Percentiles rank a stretch among this genome's conserved stretches.
Conservation (phyloP, 2,888 invertebrate genomes). For the Euclidia mi region DNA sequence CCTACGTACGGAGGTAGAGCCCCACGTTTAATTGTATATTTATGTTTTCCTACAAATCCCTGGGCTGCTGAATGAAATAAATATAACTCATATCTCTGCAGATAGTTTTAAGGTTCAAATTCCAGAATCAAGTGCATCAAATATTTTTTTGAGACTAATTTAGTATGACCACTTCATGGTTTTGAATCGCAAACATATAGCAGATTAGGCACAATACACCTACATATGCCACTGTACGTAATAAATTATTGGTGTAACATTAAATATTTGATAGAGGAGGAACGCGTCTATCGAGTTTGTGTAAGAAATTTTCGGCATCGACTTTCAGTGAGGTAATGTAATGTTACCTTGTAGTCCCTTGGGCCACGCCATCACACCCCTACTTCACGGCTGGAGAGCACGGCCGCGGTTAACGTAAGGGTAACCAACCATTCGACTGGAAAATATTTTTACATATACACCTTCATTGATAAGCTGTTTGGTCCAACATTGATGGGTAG, state of each 20-base stretch:
- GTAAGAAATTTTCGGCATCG: slow-evolving; percentile 39
- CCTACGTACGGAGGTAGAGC: slow-evolving; percentile 22
- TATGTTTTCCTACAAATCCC: slow-evolving; percentile 22
- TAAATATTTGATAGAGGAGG: slow-evolving; percentile 12
- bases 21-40: slow-evolving; percentile 38
- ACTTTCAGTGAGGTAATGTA: slow-evolving; percentile 50
- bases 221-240: too few relatives aligned
- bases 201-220: too few relatives aligned
- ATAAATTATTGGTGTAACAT: too few relatives aligned
- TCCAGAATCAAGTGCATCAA: too few relatives aligned
- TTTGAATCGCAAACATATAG: too few relatives aligned
- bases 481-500: slow-evolving; percentile 1
- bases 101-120: too few relatives aligned
- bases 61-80: not conserved
- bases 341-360: slow-evolving; percentile 48
- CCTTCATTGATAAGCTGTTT: slow-evolving; percentile 31
- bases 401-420: slow-evolving; percentile 43
- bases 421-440: slow-evolving; percentile 40
- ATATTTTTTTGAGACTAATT: not conserved
- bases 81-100: not conserved
- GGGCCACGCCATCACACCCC: slow-evolving; percentile 44
- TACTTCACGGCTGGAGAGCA: slow-evolving; percentile 44
- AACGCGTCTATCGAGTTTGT: slow-evolving; percentile 43
- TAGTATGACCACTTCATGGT: too few relatives aligned
- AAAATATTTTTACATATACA: slow-evolving; percentile 35